These are phyloP conservation scores for Graphium colonna DNA, from an alignment of 2,888 invertebrate species.

Conservation along the genomic window DNA sequence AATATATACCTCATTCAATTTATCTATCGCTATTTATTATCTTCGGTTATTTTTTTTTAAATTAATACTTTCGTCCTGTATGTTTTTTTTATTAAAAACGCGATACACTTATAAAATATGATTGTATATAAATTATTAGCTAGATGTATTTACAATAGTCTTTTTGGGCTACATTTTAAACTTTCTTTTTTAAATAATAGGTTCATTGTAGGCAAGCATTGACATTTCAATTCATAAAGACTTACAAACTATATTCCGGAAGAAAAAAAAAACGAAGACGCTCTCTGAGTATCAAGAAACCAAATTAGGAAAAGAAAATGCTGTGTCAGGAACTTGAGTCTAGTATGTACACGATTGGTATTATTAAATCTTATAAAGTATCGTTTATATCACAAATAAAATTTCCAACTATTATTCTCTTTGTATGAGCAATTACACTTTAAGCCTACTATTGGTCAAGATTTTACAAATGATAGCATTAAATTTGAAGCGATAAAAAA, in stretches of 20 bases:
- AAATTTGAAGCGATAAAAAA: slow-evolving; percentile 21
- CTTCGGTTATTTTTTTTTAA: slow-evolving; percentile 57
- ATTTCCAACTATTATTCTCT: slow-evolving; percentile 56
- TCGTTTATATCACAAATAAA: slow-evolving; percentile 72
- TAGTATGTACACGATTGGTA: slow-evolving; percentile 52
- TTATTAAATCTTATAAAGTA: slow-evolving; percentile 42
- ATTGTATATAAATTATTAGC: slow-evolving; percentile 61
- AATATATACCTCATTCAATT: slow-evolving; percentile 38
- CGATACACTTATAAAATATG: slow-evolving; percentile 58
- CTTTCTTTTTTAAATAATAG: slow-evolving; percentile 47
- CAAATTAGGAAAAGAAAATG: slow-evolving; percentile 28
- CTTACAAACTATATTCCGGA: slow-evolving; percentile 37
- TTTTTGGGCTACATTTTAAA: slow-evolving; percentile 59
- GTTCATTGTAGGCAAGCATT: slow-evolving; percentile 67
- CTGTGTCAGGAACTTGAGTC: slow-evolving; percentile 53
- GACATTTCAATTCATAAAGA: slow-evolving; percentile 44
- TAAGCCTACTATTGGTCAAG: slow-evolving; percentile 72
- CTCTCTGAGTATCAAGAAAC: slow-evolving; percentile 40
- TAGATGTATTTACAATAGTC: slow-evolving; percentile 72
- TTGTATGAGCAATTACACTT: slow-evolving; percentile 68
- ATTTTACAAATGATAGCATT: slow-evolving; percentile 36
- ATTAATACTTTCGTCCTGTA: slow-evolving; percentile 66
- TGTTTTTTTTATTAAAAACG: slow-evolving; percentile 46
- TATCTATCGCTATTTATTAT: slow-evolving; percentile 70
- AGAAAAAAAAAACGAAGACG: slow-evolving; percentile 14